phyloP scores from a whole-genome alignment of 37 sponge, comb jelly and placozoan species.

The Crambe crambe region DNA sequence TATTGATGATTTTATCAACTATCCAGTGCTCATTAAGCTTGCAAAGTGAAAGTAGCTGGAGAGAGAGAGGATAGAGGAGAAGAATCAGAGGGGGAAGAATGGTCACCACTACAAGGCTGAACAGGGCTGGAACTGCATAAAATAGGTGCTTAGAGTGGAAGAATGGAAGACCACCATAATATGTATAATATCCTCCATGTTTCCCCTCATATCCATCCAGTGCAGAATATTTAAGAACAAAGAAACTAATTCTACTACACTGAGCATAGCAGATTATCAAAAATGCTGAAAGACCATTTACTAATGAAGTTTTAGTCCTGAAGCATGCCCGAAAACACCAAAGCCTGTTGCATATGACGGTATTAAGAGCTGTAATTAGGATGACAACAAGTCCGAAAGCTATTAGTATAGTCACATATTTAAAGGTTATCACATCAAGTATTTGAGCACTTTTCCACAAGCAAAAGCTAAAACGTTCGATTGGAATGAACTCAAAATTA shows the following conservation, averaged over 20 bases:
- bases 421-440: constrained; percentile 35
- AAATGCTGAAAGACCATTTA: constrained; percentile 45
- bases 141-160: neutral
- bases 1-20: neutral
- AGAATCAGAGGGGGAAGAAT: constrained; percentile 16
- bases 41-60: constrained; percentile 3
- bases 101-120: neutral
- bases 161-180: constrained; percentile 13
- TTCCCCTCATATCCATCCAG: neutral
- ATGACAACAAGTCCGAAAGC: constrained; percentile 24
- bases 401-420: constrained; percentile 32
- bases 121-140: constrained; percentile 26
- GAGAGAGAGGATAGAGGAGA: constrained; percentile 3
- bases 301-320: constrained; percentile 2
- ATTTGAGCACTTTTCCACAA: constrained; percentile 28
- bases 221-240: neutral
- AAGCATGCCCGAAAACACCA: neutral
- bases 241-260: neutral
- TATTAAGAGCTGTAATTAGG: neutral
- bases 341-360: neutral
- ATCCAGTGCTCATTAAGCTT: constrained; percentile 6
- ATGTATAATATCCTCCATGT: neutral
- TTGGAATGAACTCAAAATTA: constrained; percentile 33
- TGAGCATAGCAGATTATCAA: constrained; percentile 39
- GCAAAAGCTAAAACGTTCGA: constrained; percentile 26